Percentiles rank a stretch among this genome's conserved stretches.
Conservation (phyloP, 2,888 invertebrate species). For the Magallana nippona region DNA sequence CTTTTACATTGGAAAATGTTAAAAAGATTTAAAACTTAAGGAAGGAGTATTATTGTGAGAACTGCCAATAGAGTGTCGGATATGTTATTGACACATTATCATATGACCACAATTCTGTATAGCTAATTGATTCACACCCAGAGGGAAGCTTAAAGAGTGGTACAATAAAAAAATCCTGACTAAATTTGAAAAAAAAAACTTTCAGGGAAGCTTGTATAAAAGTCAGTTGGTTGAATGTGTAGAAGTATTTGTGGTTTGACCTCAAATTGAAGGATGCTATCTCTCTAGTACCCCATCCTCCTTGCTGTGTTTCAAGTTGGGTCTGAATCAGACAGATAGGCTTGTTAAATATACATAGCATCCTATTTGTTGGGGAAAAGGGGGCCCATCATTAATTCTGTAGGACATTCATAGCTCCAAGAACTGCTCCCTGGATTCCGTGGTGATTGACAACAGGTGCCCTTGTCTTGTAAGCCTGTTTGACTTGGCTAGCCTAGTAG, state of each 20-base stretch:
- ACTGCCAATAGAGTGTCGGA: background rate
- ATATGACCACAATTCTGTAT: background rate
- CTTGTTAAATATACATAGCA: background rate
- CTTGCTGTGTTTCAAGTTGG: too few species aligned
- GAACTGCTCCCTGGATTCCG: background rate
- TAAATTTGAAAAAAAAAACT: background rate
- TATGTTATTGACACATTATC: slow-evolving; percentile 2
- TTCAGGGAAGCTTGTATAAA: background rate
- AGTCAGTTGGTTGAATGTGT: too few species aligned
- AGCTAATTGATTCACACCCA: background rate
- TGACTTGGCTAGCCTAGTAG: slow-evolving; percentile 29
- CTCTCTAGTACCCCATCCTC: too few species aligned
- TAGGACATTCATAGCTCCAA: slow-evolving; percentile 8
- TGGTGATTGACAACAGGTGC: slow-evolving; percentile 29
- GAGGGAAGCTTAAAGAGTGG: slow-evolving; percentile 10
- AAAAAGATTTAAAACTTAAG: too few species aligned
- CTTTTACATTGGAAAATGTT: background rate
- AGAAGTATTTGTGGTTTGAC: too few species aligned
- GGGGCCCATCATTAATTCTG: background rate
- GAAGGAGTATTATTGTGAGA: too few species aligned
- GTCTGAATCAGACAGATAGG: too few species aligned
- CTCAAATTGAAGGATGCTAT: too few species aligned
- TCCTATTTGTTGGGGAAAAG: background rate
- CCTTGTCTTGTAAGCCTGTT: slow-evolving; percentile 29
- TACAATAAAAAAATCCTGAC: background rate